Conservation (phyloP, 1,140 invertebrate species). For the honey bee (Apis mellifera) region Amel_HAv3.1 CM009936.2:3864001-3864500, state of each 20-base stretch:
- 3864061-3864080: constrained; percentile 57
- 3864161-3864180: constrained; percentile 60
- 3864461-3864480: no score
- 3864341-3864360: no score
- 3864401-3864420: no score
- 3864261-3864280: no score
- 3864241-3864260: not conserved
- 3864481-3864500: no score
- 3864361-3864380: no score
- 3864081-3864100: constrained; percentile 56
- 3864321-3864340: no score
- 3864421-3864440: no score
- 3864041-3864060: constrained; percentile 48
- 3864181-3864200: constrained; percentile 28
- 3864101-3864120: constrained; percentile 60
- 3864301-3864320: no score
- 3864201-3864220: not conserved
- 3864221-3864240: not conserved
- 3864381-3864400: no score
- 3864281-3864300: no score
- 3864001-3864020: constrained; percentile 22
- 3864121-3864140: constrained; percentile 55
- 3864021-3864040: constrained; percentile 35
- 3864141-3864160: constrained; percentile 58
- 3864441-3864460: no score